Base-by-base conservation (phyloP, 1,140 invertebrate genomes). In the Leptopilina boulardi region DNA sequence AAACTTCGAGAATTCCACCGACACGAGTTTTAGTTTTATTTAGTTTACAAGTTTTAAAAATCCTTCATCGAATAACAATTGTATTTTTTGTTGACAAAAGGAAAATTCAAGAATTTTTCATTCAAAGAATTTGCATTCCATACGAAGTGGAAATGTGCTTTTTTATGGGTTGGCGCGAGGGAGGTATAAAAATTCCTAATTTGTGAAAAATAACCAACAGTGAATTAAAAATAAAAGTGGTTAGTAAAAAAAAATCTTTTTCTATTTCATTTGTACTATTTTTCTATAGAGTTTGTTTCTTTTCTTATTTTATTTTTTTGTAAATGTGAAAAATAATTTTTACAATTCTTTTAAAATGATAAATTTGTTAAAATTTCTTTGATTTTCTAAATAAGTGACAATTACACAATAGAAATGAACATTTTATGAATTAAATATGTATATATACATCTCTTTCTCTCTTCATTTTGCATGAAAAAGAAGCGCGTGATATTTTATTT, bases 111-210 rank as follows among this genome's bases (percentile, higher is more conserved):
- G 26, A 66, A 66, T 34, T 66, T 30, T 66, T 66, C 26, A 30
- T 66, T 66, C 59, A 15, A 23, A 30, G 59, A 66, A 66, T 30
- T 66, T 66, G 10, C 59, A 81, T 78, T 59, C 74, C 81, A 66
- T 76, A 80, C 76, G 80, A 81, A 70, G 75, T 79, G 81, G 84
- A 83, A 82, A 88, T 87, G 87, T 87, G 87, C 83, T 88, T 88
- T 82, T 83, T 89, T 78, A 86, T 88, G 51, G 86, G 88, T 23
- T 88, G 87, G 84, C 85, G 88, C 66, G 86, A 89, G 79, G 87
- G 86, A 70, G 87, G 86, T 79, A 88, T 89, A 85, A 88, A 89
- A 87, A 88, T 88, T 85, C 87, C 86, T 80, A 83, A 87, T 85
- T 87, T 88, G 77, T 87, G 85, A 87, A 30, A 76, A n/a, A n/a